Base-by-base conservation (phyloP, 2,113 vertebrate genomes). In the Limnothrissa miodon region DNA sequence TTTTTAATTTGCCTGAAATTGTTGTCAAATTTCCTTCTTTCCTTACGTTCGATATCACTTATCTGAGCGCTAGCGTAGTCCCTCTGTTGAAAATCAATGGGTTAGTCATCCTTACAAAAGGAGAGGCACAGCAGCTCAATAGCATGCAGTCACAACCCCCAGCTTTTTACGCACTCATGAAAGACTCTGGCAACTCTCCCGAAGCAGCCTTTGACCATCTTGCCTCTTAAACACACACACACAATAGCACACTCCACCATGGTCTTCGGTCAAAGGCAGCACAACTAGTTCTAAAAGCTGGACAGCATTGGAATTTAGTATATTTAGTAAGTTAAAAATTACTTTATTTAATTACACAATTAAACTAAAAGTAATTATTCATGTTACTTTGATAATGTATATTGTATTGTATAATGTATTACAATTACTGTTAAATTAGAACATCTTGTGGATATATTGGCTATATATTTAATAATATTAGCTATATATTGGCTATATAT, bases 31-130 rank as follows among this genome's bases (percentile, higher is more conserved):
- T 88, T 89, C 39, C 80, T 86, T 78, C 80, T 89, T 87, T 48
- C 45, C 59, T 82, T 82, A 84, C 62, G 89, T 90, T 90, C 85
- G 85, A 87, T 91, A 90, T 91, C 84, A 90, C 83, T 91, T 88
- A 89, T 89, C 85, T 62, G 29, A 82, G 51, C 51, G 80, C 85
- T 88, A 82, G 89, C 84, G 82, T 86, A 85, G 83, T 80, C 56
- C 56, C 1, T 81, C 83, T 83, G 89, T 85, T 89, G 62, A 89
- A 90, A 92, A 93, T 93, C 89, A 85, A 92, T 93, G 83, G 44
- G 51, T 88, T 90, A 88, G 81, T 89, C 86, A 86, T 90, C 84
- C 83, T 81, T 56, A 87, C 74, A 84, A 90, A 88, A 91, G 83
- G 84, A 89, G 88, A 88, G 15, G 70, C 45, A 84, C 83, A 83